phyloP scores from a whole-genome alignment of 1,140 invertebrate genomes.

The Vanessa atalanta region DNA sequence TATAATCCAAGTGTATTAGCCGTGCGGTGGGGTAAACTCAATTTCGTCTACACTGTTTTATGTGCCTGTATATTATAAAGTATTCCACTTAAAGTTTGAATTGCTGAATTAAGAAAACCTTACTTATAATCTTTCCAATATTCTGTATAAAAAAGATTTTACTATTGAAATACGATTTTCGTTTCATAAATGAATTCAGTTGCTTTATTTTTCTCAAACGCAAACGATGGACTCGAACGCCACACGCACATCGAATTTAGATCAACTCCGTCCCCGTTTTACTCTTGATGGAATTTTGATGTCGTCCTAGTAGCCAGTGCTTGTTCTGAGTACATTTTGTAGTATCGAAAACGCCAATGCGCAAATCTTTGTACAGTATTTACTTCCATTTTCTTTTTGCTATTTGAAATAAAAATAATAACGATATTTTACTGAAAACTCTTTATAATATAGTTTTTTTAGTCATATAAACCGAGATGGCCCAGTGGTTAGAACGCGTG shows the following conservation, averaged over 20 bases:
- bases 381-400: not conserved
- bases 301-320: slow-evolving; percentile 47
- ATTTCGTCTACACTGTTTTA: too few species aligned
- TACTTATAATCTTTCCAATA: not conserved
- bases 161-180: slow-evolving; percentile 29
- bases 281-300: slow-evolving; percentile 68
- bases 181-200: slow-evolving; percentile 30
- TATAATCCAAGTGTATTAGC: too few species aligned
- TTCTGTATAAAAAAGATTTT: slow-evolving; percentile 16
- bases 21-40: too few species aligned
- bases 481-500: too few species aligned
- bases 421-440: too few species aligned
- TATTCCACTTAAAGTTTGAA: too few species aligned
- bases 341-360: slow-evolving; percentile 5
- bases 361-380: not conserved
- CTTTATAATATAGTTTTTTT: too few species aligned
- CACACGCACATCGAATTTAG: slow-evolving; percentile 66
- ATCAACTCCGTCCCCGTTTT: slow-evolving; percentile 46
- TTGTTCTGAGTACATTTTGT: slow-evolving; percentile 41
- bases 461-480: too few species aligned
- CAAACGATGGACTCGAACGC: slow-evolving; percentile 30
- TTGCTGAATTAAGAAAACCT: too few species aligned
- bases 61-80: too few species aligned
- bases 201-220: slow-evolving; percentile 34
- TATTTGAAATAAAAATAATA: not conserved